Percentiles rank a stretch among this genome's conserved stretches.
These are phyloP conservation scores for Rhagium mordax DNA, from an alignment of 2,888 invertebrate species.

Conservation along the genomic window DNA sequence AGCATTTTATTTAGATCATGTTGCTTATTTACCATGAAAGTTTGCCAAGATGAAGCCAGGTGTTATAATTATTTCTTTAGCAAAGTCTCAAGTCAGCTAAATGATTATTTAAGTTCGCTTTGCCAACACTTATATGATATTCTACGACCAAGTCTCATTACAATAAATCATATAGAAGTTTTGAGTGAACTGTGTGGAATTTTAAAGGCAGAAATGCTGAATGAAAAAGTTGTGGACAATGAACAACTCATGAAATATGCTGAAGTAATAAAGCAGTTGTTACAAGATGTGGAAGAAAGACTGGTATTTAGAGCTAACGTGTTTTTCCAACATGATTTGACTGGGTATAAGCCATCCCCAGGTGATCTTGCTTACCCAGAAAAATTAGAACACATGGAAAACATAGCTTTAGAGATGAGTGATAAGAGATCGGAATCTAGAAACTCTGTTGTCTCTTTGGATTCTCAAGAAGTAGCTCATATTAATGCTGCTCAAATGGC, in stretches of 20 bases:
- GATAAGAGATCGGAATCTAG: conserved; percentile 77
- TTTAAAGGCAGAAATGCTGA: conserved; percentile 90
- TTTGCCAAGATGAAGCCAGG: conserved; percentile 95
- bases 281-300: conserved; percentile 96
- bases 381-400: conserved; percentile 97
- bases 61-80: conserved; percentile 93
- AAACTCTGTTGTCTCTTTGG: conserved; percentile 79
- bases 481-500: conserved; percentile 71
- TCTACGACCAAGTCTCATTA: conserved; percentile 93
- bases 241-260: conserved; percentile 84
- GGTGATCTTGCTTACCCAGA: conserved; percentile 99
- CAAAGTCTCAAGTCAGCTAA: conserved; percentile 77
- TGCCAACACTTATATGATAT: conserved; percentile 94
- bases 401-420: conserved; percentile 65
- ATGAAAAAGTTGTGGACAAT: conserved; percentile 90
- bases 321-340: conserved; percentile 93
- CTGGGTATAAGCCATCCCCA: conserved; percentile 88
- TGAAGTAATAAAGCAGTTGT: conserved; percentile 82
- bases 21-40: conserved; percentile 91
- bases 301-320: conserved; percentile 96
- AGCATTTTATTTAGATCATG: conserved; percentile 90
- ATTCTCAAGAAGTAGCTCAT: conserved; percentile 82
- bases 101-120: conserved; percentile 75
- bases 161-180: conserved; percentile 97
- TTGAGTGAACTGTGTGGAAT: conserved; percentile 97